These are phyloP conservation scores for Drosophila orena DNA, from an alignment of 1,140 invertebrate genomes.

Conservation along the genomic window DNA sequence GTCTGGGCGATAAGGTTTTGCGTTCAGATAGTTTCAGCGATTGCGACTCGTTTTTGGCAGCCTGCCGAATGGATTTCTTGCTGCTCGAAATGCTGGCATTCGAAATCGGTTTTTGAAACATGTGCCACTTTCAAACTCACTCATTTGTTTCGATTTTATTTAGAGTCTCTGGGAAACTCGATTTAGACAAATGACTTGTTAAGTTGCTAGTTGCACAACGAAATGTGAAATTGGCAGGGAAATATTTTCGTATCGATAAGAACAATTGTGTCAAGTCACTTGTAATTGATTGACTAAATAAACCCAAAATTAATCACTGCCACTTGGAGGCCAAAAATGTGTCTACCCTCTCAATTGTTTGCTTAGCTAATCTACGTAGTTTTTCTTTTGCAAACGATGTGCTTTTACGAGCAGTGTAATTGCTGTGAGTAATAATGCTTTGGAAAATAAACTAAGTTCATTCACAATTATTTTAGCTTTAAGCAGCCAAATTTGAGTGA, in stretches of 20 bases:
- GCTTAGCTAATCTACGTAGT: background rate
- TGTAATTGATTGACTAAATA: constrained; percentile 16
- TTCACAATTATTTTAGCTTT: background rate
- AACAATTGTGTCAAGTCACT: background rate
- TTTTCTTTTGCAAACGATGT: background rate
- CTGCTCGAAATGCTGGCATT: constrained; percentile 3
- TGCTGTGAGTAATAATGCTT: background rate
- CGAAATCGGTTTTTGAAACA: background rate
- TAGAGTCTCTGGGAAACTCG: too few relatives aligned
- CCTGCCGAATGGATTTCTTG: constrained; percentile 14
- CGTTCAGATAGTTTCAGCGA: constrained; percentile 27
- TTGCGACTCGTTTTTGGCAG: constrained; percentile 33
- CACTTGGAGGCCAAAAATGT: background rate
- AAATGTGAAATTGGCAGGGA: constrained; percentile 10
- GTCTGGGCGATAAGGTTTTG: constrained; percentile 60
- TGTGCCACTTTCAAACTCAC: background rate
- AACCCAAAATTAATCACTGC: background rate
- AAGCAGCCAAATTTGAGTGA: constrained; percentile 2
- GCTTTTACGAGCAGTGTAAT: background rate
- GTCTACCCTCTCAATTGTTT: background rate
- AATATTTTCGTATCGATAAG: constrained; percentile 9
- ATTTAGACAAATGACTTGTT: constrained; percentile 15
- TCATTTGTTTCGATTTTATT: background rate
- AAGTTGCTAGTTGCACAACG: background rate
- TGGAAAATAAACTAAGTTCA: background rate